These are phyloP conservation scores for Phataginus tricuspis DNA, from an alignment of 2,797 vertebrate species.

Conservation along the genomic window DNA sequence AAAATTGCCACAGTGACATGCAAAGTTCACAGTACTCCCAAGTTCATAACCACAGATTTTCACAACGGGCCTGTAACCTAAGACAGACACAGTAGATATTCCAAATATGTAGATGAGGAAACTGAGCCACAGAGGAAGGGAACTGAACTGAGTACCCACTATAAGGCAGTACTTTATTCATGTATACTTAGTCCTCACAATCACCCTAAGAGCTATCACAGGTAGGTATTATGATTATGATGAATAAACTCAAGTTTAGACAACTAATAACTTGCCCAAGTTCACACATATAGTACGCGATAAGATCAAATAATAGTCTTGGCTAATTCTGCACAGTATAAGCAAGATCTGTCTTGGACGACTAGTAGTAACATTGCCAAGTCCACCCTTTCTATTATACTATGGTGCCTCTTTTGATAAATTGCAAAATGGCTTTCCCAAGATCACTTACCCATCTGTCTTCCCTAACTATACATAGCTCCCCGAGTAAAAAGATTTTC, in stretches of 20 bases:
- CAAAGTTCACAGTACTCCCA: background rate
- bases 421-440: background rate
- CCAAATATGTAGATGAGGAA: background rate
- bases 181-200: background rate
- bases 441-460: background rate
- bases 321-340: background rate
- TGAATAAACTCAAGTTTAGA: constrained; percentile 4
- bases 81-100: background rate
- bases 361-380: background rate
- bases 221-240: background rate
- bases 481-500: background rate
- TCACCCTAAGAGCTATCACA: background rate
- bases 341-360: background rate
- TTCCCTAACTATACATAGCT: background rate
- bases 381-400: background rate
- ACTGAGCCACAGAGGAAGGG: background rate
- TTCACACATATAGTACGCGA: background rate
- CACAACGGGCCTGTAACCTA: background rate
- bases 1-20: background rate
- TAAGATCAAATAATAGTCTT: background rate
- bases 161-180: background rate
- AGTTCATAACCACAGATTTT: background rate
- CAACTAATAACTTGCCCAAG: background rate
- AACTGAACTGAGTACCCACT: background rate
- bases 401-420: background rate